A percentile compares a stretch with the other conserved stretches of the same genome.
Evolutionary conservation across 2,113 vertebrate genomes (phyloP).

Genomic region (Podarcis raffonei): DNA sequence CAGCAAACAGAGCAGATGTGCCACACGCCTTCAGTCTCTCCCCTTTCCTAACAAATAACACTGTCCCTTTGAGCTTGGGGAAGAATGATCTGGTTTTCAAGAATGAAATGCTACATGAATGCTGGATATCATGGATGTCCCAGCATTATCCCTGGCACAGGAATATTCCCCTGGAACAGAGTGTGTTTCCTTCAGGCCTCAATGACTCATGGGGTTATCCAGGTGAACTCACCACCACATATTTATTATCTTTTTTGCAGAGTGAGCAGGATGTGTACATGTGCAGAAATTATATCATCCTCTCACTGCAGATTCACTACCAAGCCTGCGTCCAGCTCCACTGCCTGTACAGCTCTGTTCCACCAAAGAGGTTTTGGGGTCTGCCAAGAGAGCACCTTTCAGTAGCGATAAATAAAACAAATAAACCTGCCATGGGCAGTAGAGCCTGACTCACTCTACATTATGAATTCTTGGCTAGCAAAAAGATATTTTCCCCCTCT

Average conservation of each 20-base stretch:
- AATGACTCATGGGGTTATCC: neutral
- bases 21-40: neutral
- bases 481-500: neutral
- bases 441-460: conserved; percentile 7
- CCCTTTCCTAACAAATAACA: neutral
- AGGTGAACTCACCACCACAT: neutral
- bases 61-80: neutral
- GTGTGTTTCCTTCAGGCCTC: neutral
- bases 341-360: neutral
- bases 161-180: neutral
- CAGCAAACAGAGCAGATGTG: neutral
- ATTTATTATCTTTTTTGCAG: neutral
- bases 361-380: conserved; percentile 9
- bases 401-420: neutral
- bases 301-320: conserved; percentile 1
- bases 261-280: conserved; percentile 1
- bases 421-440: neutral
- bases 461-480: neutral
- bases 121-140: neutral
- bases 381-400: neutral
- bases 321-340: neutral
- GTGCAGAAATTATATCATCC: conserved; percentile 10
- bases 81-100: neutral
- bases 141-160: neutral
- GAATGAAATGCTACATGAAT: neutral